Base-by-base conservation (phyloP, 2,888 invertebrate genomes). In the Chloromyia formosa region DNA sequence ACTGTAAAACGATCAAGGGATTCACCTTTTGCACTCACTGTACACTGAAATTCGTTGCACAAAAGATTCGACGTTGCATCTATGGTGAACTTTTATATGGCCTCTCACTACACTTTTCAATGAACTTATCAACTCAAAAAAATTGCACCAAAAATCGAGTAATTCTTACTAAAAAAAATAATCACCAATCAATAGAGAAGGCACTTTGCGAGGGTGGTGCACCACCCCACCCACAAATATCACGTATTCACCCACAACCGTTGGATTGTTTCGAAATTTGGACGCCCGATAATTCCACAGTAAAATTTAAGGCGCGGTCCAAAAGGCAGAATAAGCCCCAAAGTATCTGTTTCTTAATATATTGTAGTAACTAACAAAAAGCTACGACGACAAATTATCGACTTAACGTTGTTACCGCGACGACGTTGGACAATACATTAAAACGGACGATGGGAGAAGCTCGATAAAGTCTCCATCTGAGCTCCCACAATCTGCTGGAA, bases 391-490 rank as follows among this genome's bases (percentile, higher is more conserved):
- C 14, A 53, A 71, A 35, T 35, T 71, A 71, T 71, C 71, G 71
- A 71, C 71, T 56, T 56, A 56, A 49, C 58, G 71, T 58, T 71
- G 71, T 71, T 71, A 71, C 56, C 71, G 71, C 71, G 58, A 71
- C 71, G 58, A 40, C 56, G 71, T 58, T 71, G 71, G 58, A 71
- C 71, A 71, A 69, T 71, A 71, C 71, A 71, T 71, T 71, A 56
- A 69, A 71, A 71, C 20, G n/a, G 35, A 16, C 27, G 14, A 23
- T n/a, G 35, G 14, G 66, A 66, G 66, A 66, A 49, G 66, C 49
- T 66, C 66, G 49, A 49, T 62, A 62, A 35, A 61, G 61, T 35
- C 64, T n/a, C n/a, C n/a, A n/a, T n/a, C n/a, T n/a, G 23, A 22
- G 49, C 49, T 35, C 66, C 18, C 66, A 20, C 22, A 45, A 20